phyloP scores from a whole-genome alignment of 2,888 invertebrate species.

The Octonoba sinensis region DNA sequence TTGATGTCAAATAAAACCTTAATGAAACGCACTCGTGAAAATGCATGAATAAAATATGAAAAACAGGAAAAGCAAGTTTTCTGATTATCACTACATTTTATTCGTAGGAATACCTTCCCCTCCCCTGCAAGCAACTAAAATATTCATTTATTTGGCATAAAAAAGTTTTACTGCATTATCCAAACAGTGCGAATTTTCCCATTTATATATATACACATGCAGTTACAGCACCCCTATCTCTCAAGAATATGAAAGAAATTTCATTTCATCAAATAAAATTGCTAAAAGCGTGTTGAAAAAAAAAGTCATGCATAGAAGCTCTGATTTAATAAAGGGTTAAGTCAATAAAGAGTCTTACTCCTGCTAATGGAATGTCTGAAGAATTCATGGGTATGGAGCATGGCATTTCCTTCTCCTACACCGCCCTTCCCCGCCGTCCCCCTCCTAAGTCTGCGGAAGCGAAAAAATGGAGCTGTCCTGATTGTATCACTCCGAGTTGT shows the following conservation, averaged over 20 bases:
- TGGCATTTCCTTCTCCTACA: conserved; percentile 1
- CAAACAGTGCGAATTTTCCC: too few relatives aligned
- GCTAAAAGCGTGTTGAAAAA: neutral
- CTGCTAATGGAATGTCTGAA: conserved; percentile 50
- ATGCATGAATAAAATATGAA: too few relatives aligned
- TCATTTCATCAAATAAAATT: conserved; percentile 7
- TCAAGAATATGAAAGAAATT: conserved; percentile 20
- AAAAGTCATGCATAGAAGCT: conserved; percentile 3
- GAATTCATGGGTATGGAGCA: too few relatives aligned
- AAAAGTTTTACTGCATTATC: too few relatives aligned
- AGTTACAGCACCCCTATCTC: conserved; percentile 1
- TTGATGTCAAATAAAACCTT: too few relatives aligned
- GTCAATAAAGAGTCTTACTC: conserved; percentile 53
- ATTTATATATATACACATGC: neutral
- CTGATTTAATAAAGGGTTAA: conserved; percentile 58
- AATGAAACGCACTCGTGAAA: too few relatives aligned
- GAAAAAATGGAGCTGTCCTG: neutral
- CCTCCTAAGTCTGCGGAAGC: neutral
- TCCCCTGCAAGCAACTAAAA: too few relatives aligned
- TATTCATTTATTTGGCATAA: too few relatives aligned
- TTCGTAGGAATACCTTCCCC: too few relatives aligned
- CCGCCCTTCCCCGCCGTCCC: neutral
- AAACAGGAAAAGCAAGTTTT: too few relatives aligned
- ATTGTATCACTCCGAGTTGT: conserved; percentile 18
- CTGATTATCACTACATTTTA: too few relatives aligned